These are phyloP conservation scores for Enoplosus armatus DNA, from an alignment of 2,797 vertebrate species.

Conservation along the genomic window DNA sequence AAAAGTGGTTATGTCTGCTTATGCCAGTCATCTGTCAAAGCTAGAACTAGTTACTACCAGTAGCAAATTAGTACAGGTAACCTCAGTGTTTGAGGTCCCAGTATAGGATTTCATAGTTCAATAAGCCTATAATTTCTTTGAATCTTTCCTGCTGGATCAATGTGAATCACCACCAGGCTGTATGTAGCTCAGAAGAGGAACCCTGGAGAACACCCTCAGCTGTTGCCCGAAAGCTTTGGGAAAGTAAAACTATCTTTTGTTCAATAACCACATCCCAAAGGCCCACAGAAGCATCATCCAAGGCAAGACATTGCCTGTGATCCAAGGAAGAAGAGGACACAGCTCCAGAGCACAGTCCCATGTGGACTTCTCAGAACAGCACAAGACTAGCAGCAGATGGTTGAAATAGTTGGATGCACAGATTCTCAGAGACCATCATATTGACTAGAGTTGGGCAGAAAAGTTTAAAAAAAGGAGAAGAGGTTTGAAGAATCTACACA, in stretches of 20 bases:
- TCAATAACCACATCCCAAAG: slow-evolving; percentile 57
- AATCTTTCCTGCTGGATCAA: slow-evolving; percentile 63
- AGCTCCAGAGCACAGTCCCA: slow-evolving; percentile 24
- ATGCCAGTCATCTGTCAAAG: slow-evolving; percentile 17
- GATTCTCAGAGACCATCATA: slow-evolving; percentile 20
- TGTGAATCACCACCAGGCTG: slow-evolving; percentile 55
- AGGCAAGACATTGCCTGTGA: slow-evolving; percentile 38
- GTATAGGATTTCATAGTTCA: slow-evolving; percentile 67
- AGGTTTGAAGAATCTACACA: slow-evolving; percentile 6
- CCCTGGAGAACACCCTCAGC: slow-evolving; percentile 55
- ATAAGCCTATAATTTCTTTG: slow-evolving; percentile 60
- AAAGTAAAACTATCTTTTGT: slow-evolving; percentile 47
- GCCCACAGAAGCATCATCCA: slow-evolving; percentile 46
- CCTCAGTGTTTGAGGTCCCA: slow-evolving; percentile 46
- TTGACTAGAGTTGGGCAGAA: slow-evolving; percentile 36
- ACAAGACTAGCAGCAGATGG: slow-evolving; percentile 6
- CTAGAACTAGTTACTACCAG: slow-evolving; percentile 28
- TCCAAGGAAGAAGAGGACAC: slow-evolving; percentile 48
- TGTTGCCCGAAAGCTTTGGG: slow-evolving; percentile 39
- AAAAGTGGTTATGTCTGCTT: slow-evolving; percentile 28
- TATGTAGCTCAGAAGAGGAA: slow-evolving; percentile 36
- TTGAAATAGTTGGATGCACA: slow-evolving; percentile 1
- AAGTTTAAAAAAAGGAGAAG: slow-evolving; percentile 1
- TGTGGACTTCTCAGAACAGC: slow-evolving; percentile 28
- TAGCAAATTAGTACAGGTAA: slow-evolving; percentile 58